These are phyloP conservation scores for Aleiodes sp. DNA, from an alignment of 1,140 invertebrate species.

Conservation along the genomic window DNA sequence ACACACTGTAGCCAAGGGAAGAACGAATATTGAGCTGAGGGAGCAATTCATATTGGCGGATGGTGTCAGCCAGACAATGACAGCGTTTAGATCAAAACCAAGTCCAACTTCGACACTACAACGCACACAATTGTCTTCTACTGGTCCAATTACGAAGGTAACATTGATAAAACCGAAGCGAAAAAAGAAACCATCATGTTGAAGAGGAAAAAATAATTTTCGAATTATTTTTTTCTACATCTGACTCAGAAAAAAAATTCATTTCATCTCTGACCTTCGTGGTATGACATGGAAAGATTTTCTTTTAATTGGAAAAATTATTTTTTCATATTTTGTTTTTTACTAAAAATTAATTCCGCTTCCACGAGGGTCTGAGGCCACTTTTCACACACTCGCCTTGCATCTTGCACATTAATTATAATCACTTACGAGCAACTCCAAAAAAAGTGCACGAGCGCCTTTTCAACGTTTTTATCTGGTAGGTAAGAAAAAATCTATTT, in stretches of 20 bases:
- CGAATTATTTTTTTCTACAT: not conserved
- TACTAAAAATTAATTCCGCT: no score
- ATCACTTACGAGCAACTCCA: slow-evolving; percentile 17
- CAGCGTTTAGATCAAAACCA: slow-evolving; percentile 91
- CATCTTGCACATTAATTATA: slow-evolving; percentile 37
- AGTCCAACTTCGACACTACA: slow-evolving; percentile 77
- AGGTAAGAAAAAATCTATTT: slow-evolving; percentile 17
- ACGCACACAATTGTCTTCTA: slow-evolving; percentile 71
- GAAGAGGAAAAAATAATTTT: not conserved
- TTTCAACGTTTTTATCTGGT: slow-evolving; percentile 32
- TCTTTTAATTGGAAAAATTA: not conserved
- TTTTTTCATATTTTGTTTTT: not conserved
- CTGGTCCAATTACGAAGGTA: slow-evolving; percentile 96
- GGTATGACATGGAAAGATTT: not conserved
- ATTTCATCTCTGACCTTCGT: not conserved
- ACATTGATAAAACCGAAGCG: slow-evolving; percentile 43
- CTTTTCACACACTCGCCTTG: slow-evolving; percentile 31
- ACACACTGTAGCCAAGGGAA: slow-evolving; percentile 90
- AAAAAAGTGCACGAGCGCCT: slow-evolving; percentile 23
- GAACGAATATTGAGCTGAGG: slow-evolving; percentile 98
- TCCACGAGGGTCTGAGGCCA: not conserved
- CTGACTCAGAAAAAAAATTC: not conserved
- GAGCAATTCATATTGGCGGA: slow-evolving; percentile 98
- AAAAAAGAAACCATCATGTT: slow-evolving; percentile 22
- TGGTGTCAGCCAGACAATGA: slow-evolving; percentile 97